Evolutionary conservation across 2,797 vertebrate genomes (phyloP).

Genomic region (Hapalemur alaotrensis): DNA sequence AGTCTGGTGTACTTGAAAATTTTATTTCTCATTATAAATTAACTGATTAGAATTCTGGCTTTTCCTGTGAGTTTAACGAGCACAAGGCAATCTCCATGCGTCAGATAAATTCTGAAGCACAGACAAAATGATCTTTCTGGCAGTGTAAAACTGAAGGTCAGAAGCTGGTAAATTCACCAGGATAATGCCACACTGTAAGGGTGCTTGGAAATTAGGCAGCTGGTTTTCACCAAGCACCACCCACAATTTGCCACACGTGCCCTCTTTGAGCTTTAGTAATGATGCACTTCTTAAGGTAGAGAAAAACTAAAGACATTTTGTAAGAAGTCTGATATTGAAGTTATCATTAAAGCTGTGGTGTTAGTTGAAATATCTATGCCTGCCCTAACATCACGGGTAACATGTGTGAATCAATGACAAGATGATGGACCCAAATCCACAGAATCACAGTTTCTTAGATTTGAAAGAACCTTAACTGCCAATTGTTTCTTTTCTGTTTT

Average conservation of each 20-base stretch:
- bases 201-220: background rate
- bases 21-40: conserved; percentile 59
- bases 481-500: background rate
- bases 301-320: background rate
- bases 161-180: background rate
- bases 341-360: background rate
- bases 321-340: background rate
- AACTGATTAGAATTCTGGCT: conserved; percentile 61
- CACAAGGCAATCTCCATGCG: conserved; percentile 19
- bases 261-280: background rate
- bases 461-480: background rate
- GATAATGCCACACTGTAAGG: background rate
- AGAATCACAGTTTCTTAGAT: background rate
- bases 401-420: background rate
- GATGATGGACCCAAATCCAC: background rate
- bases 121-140: conserved; percentile 34
- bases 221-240: background rate
- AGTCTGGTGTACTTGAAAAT: conserved; percentile 38
- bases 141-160: conserved; percentile 38
- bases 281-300: background rate
- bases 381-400: background rate
- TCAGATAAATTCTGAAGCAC: conserved; percentile 52
- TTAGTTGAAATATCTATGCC: background rate
- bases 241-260: background rate
- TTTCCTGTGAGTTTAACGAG: conserved; percentile 43